Base-by-base conservation (phyloP, 2,888 invertebrate genomes). In the Acrobasis consociella region DNA sequence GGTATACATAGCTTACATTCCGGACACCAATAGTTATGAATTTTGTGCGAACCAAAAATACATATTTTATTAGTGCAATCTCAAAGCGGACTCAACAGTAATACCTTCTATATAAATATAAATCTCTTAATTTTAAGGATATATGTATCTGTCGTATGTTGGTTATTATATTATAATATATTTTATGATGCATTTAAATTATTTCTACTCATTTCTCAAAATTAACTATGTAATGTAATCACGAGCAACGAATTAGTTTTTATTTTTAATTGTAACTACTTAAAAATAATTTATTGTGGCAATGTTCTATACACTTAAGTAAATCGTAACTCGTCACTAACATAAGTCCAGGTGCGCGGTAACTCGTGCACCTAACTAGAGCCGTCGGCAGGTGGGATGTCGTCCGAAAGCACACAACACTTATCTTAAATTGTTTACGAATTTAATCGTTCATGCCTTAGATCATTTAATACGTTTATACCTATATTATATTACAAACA, bases 321-420 rank as follows among this genome's bases (percentile, higher is more conserved):
- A 31, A 31, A 31, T 31, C 31, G 31, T 7, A 31, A 31, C 7
- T 31, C 31, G 31, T 31, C 8, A 31, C 7, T 31, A 17, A 13
- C 11, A 56, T 42, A 15, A 22, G 22, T 39, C 11, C 7, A 16
- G 56, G 42, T 56, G 56, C 56, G 56, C 11, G 17, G 56, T 56
- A 56, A 56, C 56, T 56, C 56, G 8, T 56, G 56, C 42, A 22
- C 46, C 56, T 46, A 56, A 42, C 42, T 56, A 22, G 9, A 56
- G n/a, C 16, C 37, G 55, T 22, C 53, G n/a, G 63, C 51, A 11
- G 64, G 64, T 63, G 68, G 65, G 66, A 64, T 63, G 56, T 50
- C 64, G 65, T 66, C 68, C 67, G 63, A 50, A 62, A 58, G 66
- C 67, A 58, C 67, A 65, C 67, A 66, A 68, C 65, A 65, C 62